Base-by-base conservation (phyloP, 2,888 invertebrate genomes). In the Tridacna gigas region DNA sequence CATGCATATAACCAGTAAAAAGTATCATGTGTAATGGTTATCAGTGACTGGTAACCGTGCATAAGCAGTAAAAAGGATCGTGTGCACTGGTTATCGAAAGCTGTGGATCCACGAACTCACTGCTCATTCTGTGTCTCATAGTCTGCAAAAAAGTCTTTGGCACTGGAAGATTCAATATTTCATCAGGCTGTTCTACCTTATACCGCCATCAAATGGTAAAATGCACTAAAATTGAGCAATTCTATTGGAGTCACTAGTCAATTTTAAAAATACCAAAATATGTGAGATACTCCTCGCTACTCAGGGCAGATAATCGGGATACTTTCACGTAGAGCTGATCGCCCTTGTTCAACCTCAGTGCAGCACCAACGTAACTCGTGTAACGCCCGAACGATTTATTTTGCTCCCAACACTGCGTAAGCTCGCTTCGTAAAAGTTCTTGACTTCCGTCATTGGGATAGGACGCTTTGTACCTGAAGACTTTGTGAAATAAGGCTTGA, bases 341-440 rank as follows among this genome's bases (percentile, higher is more conserved):
- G 0, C 89, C 86, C 22, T 82, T 79, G 56, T 86, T 80, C 37
- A 91, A 76, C 12, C 67, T 76, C 11, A 90, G 74, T 0, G 88
- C 83, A 0, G 88, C 90, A 3, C 84, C 89, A 1, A 88, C 87
- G 61, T 90, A 89, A 37, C 89, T 90, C n/a, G 89, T 90, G 73
- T 89, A 89, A n/a, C 89, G 84, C 0, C 88, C 86, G 56, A 82
- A 84, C 18, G 79, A 60, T 69, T 89, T 89, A 18, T 83, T 79
- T 67, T 86, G 81, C 61, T 84, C 86, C 88, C 89, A 89, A 45
- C 89, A 89, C 37, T 88, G 88, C 4, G 90, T 89, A 26, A 84
- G 77, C 12, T 88, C 88, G 48, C 90, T 84, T 45, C 88, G 84
- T 73, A 90, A 73, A 15, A 91, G 75, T 26, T 88, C 80, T 74